Percentiles rank a stretch among this genome's conserved stretches.
Evolutionary conservation across 2,888 invertebrate species (phyloP).

Genomic region (Dryomyza anilis): DNA sequence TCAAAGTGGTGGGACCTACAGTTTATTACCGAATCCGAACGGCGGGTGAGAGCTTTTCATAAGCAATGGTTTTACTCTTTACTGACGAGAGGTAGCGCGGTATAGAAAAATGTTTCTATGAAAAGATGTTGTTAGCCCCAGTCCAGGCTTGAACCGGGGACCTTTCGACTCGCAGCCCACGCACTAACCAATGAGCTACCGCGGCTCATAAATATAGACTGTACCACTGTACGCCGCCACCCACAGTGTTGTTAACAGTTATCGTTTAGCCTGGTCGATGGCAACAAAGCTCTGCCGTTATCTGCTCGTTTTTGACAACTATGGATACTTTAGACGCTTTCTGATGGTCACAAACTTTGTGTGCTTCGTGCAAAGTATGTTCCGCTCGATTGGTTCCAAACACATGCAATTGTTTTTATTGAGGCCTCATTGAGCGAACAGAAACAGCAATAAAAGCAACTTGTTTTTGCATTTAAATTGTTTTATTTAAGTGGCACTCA

Average conservation of each 20-base stretch:
- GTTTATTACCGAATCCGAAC: too few species aligned
- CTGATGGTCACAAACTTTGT: neutral
- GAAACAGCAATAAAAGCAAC: neutral
- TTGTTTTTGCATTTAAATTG: neutral
- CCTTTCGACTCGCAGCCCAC: too few species aligned
- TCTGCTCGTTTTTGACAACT: constrained; percentile 6
- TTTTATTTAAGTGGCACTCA: neutral
- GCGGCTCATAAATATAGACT: too few species aligned
- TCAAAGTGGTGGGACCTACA: too few species aligned
- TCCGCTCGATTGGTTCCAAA: constrained; percentile 23
- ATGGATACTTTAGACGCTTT: neutral
- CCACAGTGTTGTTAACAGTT: neutral
- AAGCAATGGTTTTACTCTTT: too few species aligned
- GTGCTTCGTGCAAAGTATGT: constrained; percentile 10
- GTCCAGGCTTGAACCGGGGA: too few species aligned
- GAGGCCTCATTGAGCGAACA: neutral
- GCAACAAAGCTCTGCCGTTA: constrained; percentile 4
- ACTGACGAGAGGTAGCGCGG: too few species aligned
- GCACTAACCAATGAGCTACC: too few species aligned
- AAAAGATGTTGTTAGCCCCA: too few species aligned
- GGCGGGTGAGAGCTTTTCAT: too few species aligned
- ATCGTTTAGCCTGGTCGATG: neutral
- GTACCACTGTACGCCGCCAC: neutral
- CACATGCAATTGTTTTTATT: constrained; percentile 14
- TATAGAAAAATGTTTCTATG: too few species aligned